phyloP scores from a whole-genome alignment of 2,113 vertebrate genomes.

The Deroptyus accipitrinus region DNA sequence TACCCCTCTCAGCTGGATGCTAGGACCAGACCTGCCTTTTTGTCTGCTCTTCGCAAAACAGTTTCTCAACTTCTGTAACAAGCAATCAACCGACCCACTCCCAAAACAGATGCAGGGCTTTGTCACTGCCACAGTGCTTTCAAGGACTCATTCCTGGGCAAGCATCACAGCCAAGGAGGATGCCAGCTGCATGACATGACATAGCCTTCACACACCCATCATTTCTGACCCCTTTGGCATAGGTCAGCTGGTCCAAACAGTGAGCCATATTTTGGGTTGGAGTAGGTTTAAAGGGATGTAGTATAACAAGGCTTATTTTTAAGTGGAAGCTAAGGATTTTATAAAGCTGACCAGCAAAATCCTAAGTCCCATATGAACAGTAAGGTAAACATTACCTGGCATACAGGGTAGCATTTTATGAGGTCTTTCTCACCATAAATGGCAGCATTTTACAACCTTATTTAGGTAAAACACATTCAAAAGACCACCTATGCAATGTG shows the following conservation, averaged over 20 bases:
- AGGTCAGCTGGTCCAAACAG: neutral
- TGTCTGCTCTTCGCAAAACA: neutral
- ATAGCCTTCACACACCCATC: neutral
- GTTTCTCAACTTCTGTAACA: neutral
- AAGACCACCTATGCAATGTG: constrained; percentile 53
- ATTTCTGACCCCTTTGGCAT: neutral
- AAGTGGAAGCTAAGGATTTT: constrained; percentile 27
- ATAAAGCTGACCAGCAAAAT: constrained; percentile 40
- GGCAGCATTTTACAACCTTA: constrained; percentile 51
- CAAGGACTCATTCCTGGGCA: neutral
- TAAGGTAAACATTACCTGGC: constrained; percentile 58
- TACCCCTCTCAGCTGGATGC: accelerated
- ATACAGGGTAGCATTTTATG: constrained; percentile 57
- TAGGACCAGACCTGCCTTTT: neutral
- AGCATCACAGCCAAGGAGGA: neutral
- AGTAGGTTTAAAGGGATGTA: neutral
- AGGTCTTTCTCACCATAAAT: neutral
- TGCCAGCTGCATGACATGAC: accelerated
- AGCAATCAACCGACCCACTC: accelerated
- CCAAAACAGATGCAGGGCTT: neutral
- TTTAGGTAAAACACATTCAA: constrained; percentile 59
- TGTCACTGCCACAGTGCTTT: accelerated
- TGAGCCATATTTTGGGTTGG: neutral
- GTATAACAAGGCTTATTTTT: neutral
- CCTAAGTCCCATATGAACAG: neutral